phyloP scores from a whole-genome alignment of 2,797 vertebrate species.

The Garrulus glandarius region DNA sequence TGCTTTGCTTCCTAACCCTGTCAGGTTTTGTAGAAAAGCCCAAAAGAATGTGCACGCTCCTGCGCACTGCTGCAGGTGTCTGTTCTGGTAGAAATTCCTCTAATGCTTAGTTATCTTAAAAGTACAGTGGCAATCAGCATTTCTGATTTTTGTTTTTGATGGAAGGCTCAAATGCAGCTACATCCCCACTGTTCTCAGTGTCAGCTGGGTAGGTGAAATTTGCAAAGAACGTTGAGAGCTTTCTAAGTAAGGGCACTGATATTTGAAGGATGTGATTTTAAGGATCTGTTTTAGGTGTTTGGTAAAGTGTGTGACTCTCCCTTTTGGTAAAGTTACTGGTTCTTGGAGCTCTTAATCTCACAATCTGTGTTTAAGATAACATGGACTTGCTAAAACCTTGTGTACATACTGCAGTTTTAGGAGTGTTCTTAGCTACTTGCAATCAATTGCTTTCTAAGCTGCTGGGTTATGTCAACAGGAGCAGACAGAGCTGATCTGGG shows the following conservation, averaged over 20 bases:
- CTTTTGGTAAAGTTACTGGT: neutral
- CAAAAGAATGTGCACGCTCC: neutral
- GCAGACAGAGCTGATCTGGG: constrained; percentile 93
- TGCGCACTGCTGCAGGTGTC: neutral
- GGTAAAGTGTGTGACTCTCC: neutral
- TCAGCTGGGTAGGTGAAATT: neutral
- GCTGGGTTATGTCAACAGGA: constrained; percentile 73
- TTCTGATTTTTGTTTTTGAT: neutral
- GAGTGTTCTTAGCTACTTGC: neutral
- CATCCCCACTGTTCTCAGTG: fast-evolving
- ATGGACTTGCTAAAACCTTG: neutral
- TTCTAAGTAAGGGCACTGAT: neutral
- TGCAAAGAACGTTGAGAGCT: neutral
- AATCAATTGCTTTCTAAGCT: neutral
- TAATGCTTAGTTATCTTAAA: neutral
- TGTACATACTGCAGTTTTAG: neutral
- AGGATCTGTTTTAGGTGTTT: neutral
- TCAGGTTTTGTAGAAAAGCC: neutral
- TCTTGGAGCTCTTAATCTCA: neutral
- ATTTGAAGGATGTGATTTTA: neutral
- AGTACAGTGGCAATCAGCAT: neutral
- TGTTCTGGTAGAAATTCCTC: neutral
- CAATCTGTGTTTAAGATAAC: neutral
- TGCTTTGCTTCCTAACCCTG: neutral
- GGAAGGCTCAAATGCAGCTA: neutral